Evolutionary conservation across 1,140 invertebrate genomes (phyloP).

Genomic region (Drosophila nikananu): DNA sequence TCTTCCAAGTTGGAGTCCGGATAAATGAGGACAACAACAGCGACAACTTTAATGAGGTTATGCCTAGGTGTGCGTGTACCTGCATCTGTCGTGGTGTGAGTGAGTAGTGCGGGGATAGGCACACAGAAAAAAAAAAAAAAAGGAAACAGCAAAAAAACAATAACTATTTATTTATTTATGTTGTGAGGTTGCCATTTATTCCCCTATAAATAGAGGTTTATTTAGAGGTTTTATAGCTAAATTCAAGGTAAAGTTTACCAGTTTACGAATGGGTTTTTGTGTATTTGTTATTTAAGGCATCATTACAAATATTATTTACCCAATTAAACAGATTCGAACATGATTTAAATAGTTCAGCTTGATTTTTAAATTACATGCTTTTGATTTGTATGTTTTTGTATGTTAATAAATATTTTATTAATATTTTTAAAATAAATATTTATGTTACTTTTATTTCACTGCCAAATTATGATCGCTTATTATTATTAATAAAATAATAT

Average conservation of each 20-base stretch:
- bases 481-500: too few species aligned
- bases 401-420: background rate
- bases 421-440: background rate
- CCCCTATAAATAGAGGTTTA: slow-evolving; percentile 1
- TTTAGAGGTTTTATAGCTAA: background rate
- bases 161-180: slow-evolving; percentile 18
- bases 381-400: background rate
- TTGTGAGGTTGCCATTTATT: background rate
- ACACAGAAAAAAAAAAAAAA: slow-evolving; percentile 25
- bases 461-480: too few species aligned
- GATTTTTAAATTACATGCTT: background rate
- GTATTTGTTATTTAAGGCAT: background rate
- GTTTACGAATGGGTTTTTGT: background rate
- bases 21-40: slow-evolving; percentile 80
- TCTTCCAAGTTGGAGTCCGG: slow-evolving; percentile 50
- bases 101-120: slow-evolving; percentile 57
- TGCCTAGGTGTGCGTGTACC: slow-evolving; percentile 54
- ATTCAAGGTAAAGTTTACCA: background rate
- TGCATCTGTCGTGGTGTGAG: slow-evolving; percentile 5
- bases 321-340: too few species aligned
- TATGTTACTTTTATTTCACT: too few species aligned
- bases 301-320: background rate
- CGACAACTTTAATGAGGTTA: slow-evolving; percentile 82
- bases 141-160: background rate
- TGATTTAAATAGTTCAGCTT: too few species aligned